phyloP scores from a whole-genome alignment of 2,797 vertebrate genomes.

The Sebastes dallii region DNA sequence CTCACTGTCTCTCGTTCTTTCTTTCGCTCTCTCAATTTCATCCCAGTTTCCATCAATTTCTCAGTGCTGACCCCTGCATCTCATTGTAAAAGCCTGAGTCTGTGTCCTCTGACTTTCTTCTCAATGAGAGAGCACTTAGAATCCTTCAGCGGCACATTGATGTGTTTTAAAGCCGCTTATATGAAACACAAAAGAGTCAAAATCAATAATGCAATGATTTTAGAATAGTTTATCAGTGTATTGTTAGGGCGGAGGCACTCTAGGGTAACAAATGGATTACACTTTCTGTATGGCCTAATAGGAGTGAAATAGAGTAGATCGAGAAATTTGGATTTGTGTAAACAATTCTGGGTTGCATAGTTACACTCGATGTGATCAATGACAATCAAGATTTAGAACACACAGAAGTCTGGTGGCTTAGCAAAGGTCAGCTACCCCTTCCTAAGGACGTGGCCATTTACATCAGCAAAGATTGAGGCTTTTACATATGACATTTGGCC shows the following conservation, averaged over 20 bases:
- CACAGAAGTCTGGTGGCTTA: background rate
- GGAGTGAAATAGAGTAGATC: conserved; percentile 10
- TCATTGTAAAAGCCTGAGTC: conserved; percentile 35
- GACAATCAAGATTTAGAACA: background rate
- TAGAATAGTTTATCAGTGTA: conserved; percentile 7
- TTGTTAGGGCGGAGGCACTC: conserved; percentile 10
- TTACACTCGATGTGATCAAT: background rate
- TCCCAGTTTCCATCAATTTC: conserved; percentile 60
- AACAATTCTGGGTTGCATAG: background rate
- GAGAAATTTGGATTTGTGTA: background rate
- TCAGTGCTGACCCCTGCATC: conserved; percentile 60
- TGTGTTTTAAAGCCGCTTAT: conserved; percentile 34
- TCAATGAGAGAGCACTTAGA: conserved; percentile 27
- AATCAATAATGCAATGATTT: conserved; percentile 56
- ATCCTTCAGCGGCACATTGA: conserved; percentile 12
- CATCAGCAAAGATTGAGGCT: background rate
- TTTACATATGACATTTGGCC: background rate
- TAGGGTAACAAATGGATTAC: conserved; percentile 8
- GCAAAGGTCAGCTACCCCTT: background rate
- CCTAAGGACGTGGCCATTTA: background rate
- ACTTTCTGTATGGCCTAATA: conserved; percentile 14
- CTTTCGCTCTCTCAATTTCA: conserved; percentile 57
- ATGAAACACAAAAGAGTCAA: conserved; percentile 45
- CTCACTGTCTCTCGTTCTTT: conserved; percentile 34
- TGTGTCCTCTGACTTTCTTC: conserved; percentile 40